phyloP scores from a whole-genome alignment of 2,113 vertebrate genomes.

The Delphinapterus leucas region DNA sequence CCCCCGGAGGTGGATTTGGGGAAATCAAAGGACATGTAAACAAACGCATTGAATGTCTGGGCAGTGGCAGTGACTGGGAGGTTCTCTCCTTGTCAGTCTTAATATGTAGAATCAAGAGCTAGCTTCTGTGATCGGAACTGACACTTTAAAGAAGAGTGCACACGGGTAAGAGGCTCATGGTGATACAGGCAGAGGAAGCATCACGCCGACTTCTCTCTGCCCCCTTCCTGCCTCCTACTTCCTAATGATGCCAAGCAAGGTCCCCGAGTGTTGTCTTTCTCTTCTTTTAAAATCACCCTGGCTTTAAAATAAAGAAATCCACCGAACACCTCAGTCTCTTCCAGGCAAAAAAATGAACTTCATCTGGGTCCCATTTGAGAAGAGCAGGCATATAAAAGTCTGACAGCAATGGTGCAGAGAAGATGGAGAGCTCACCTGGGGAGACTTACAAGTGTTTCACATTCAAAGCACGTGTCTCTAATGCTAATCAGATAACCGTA shows the following conservation, averaged over 20 bases:
- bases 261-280: neutral
- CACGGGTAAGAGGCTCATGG: accelerated
- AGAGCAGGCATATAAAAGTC: conserved; percentile 35
- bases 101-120: neutral
- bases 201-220: too few species aligned
- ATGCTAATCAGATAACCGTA: conserved; percentile 76
- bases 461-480: conserved; percentile 81
- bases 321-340: conserved; percentile 33
- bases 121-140: neutral
- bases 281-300: conserved; percentile 1
- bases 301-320: conserved; percentile 27
- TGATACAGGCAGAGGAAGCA: accelerated
- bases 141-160: neutral
- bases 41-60: neutral
- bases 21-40: neutral
- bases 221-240: neutral
- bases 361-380: conserved; percentile 70
- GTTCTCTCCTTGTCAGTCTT: neutral
- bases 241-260: neutral
- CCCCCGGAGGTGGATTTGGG: neutral
- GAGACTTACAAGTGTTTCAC: conserved; percentile 72
- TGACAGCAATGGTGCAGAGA: conserved; percentile 74
- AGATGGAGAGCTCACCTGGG: conserved; percentile 82
- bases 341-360: conserved; percentile 57
- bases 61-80: neutral